phyloP scores from a whole-genome alignment of 2,797 vertebrate genomes.

The Paramormyrops hopkinsi region DNA sequence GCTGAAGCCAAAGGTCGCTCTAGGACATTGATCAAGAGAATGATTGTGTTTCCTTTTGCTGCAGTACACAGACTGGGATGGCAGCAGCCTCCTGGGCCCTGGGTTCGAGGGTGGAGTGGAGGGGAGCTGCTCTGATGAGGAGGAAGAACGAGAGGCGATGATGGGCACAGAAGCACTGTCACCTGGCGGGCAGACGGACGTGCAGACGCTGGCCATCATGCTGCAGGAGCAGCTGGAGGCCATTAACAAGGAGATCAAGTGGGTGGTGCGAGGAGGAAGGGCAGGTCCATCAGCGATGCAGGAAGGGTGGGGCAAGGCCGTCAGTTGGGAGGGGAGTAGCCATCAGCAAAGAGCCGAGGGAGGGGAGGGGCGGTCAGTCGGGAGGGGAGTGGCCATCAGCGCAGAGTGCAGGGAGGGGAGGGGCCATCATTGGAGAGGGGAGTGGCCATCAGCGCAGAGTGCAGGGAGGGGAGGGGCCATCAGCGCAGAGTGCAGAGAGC shows the following conservation, averaged over 20 bases:
- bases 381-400: too few species aligned
- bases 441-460: neutral
- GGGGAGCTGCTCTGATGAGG: conserved; percentile 61
- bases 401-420: neutral
- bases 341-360: neutral
- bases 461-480: neutral
- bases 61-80: conserved; percentile 74
- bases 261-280: conserved; percentile 32
- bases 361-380: neutral
- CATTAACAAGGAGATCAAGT: conserved; percentile 88
- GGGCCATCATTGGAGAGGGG: neutral
- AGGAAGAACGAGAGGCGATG: conserved; percentile 67
- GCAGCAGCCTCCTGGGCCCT: conserved; percentile 50
- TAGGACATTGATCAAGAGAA: neutral
- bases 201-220: conserved; percentile 83
- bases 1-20: neutral
- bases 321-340: neutral
- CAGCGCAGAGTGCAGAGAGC: neutral
- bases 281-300: neutral
- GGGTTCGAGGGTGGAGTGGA: conserved; percentile 58
- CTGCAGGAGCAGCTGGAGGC: conserved; percentile 84
- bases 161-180: conserved; percentile 73
- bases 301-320: neutral
- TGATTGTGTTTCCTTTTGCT: neutral
- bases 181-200: conserved; percentile 78